Evolutionary conservation across 2,113 vertebrate species (phyloP).

Genomic region (Cheilinus undulatus): DNA sequence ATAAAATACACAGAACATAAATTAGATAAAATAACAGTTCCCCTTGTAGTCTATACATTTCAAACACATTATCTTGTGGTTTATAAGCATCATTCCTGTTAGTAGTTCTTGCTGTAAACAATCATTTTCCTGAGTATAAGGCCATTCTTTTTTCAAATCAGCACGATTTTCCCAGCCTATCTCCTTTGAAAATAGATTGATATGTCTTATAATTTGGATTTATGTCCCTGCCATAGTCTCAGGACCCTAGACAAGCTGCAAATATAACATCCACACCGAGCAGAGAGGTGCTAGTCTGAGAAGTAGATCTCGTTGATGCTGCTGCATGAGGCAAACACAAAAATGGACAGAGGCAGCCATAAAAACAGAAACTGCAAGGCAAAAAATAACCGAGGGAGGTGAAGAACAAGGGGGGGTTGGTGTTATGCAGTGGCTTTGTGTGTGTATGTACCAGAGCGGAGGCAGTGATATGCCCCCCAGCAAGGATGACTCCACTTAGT

Average conservation of each 20-base stretch:
- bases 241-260: slow-evolving; percentile 41
- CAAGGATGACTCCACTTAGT: slow-evolving; percentile 62
- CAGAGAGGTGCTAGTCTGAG: slow-evolving; percentile 35
- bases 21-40: too few species aligned
- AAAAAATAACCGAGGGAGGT: slow-evolving; percentile 9
- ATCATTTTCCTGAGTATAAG: too few species aligned
- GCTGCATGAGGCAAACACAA: slow-evolving; percentile 19
- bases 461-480: slow-evolving; percentile 43
- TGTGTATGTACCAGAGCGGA: slow-evolving; percentile 24
- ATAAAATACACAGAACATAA: too few species aligned
- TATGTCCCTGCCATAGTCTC: too few species aligned
- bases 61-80: too few species aligned
- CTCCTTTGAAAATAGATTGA: too few species aligned
- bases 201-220: too few species aligned
- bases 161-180: too few species aligned
- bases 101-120: too few species aligned
- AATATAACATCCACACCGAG: slow-evolving; percentile 22
- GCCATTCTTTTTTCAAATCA: too few species aligned
- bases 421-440: slow-evolving; percentile 36
- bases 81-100: too few species aligned
- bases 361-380: slow-evolving; percentile 9
- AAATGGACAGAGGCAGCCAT: slow-evolving; percentile 30
- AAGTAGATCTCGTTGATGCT: slow-evolving; percentile 32
- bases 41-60: too few species aligned
- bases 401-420: background rate